Percentiles rank a stretch among this genome's conserved stretches.
Evolutionary conservation across 2,888 invertebrate species (phyloP).

Genomic region (Pediacus dermestoides): DNA sequence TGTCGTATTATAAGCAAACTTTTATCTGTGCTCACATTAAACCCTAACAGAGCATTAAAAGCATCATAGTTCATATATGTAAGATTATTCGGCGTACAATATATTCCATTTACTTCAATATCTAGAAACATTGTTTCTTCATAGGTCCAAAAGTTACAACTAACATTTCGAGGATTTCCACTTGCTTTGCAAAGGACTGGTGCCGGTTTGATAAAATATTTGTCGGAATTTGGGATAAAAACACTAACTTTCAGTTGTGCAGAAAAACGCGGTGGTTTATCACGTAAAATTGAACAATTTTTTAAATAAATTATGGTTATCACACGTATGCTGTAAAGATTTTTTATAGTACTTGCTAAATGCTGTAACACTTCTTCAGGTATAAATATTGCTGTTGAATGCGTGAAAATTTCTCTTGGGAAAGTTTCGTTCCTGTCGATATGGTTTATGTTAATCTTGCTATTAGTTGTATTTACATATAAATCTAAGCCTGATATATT

Average conservation of each 20-base stretch:
- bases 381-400: constrained; percentile 36
- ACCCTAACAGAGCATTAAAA: too few species aligned
- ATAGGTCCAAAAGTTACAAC: constrained; percentile 59
- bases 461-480: constrained; percentile 31
- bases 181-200: constrained; percentile 54
- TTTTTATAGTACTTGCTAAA: constrained; percentile 20
- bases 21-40: too few species aligned
- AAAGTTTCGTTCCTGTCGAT: constrained; percentile 52
- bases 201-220: constrained; percentile 55
- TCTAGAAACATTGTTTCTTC: constrained; percentile 34
- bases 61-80: constrained; percentile 55
- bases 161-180: constrained; percentile 40
- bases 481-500: constrained; percentile 56
- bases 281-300: constrained; percentile 39
- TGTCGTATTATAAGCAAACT: constrained; percentile 55
- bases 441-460: constrained; percentile 49
- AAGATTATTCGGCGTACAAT: constrained; percentile 53
- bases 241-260: too few species aligned
- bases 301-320: constrained; percentile 39
- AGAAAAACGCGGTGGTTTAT: constrained; percentile 43
- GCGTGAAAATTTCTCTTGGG: constrained; percentile 37
- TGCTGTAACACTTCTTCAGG: constrained; percentile 36
- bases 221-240: constrained; percentile 56
- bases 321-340: constrained; percentile 27
- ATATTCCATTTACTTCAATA: constrained; percentile 55